These are phyloP conservation scores for Poecilus cupreus DNA, from an alignment of 2,888 invertebrate species.

Conservation along the genomic window DNA sequence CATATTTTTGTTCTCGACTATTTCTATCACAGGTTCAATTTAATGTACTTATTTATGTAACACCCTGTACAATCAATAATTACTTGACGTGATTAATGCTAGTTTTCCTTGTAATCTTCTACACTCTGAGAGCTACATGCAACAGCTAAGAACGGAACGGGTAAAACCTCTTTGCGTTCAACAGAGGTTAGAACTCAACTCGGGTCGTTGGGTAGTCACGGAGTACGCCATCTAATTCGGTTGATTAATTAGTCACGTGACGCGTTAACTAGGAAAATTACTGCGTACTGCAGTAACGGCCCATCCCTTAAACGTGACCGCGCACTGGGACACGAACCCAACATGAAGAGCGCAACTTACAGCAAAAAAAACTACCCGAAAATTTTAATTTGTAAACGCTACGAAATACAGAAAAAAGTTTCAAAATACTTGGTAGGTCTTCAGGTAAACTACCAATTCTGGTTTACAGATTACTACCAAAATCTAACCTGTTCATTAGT, in stretches of 20 bases:
- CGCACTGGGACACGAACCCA: not conserved
- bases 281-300: conserved; percentile 1
- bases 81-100: not conserved
- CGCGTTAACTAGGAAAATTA: conserved; percentile 28
- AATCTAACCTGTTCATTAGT: too few relatives aligned
- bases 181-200: not conserved
- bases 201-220: not conserved
- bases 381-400: too few relatives aligned
- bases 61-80: conserved; percentile 18
- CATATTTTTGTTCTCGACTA: too few relatives aligned
- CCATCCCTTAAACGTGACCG: conserved; percentile 14
- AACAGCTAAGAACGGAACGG: not conserved
- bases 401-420: too few relatives aligned
- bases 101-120: not conserved
- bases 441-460: too few relatives aligned
- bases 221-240: conserved; percentile 1
- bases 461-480: too few relatives aligned
- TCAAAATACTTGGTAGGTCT: too few relatives aligned
- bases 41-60: too few relatives aligned
- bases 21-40: too few relatives aligned
- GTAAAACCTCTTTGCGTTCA: not conserved
- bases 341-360: not conserved
- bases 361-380: too few relatives aligned
- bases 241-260: conserved; percentile 46
- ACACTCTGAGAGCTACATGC: not conserved